These are phyloP conservation scores for Fregetta grallaria DNA, from an alignment of 2,113 vertebrate genomes.

Conservation along the genomic window DNA sequence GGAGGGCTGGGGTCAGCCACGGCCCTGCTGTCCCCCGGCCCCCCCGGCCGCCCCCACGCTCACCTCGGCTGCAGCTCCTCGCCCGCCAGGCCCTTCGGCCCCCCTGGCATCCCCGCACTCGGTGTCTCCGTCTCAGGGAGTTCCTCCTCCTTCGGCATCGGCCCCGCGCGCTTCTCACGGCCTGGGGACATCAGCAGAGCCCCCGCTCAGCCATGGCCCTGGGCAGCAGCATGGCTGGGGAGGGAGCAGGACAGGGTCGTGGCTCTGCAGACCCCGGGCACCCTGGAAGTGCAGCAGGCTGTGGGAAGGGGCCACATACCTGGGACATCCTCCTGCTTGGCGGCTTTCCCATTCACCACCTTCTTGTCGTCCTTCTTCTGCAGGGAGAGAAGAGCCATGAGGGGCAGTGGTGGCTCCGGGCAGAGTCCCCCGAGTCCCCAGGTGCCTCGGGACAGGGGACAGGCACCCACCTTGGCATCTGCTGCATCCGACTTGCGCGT, in stretches of 20 bases:
- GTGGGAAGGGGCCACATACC: conserved; percentile 40
- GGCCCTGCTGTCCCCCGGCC: rapidly evolving
- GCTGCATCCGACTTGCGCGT: conserved; percentile 87
- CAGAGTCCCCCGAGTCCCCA: background rate
- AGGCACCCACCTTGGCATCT: conserved; percentile 81
- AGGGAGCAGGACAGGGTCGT: background rate
- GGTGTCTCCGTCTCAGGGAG: conserved; percentile 44
- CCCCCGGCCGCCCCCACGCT: rapidly evolving
- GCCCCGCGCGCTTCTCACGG: conserved; percentile 20
- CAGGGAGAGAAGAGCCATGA: background rate
- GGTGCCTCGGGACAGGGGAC: rapidly evolving
- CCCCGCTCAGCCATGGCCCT: rapidly evolving
- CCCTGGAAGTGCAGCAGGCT: background rate
- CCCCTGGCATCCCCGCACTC: background rate
- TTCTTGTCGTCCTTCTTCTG: conserved; percentile 82
- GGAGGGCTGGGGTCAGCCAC: background rate
- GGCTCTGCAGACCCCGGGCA: rapidly evolving
- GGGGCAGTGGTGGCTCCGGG: rapidly evolving
- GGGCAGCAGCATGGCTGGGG: conserved; percentile 6
- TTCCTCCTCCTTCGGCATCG: conserved; percentile 29
- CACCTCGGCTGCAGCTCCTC: conserved; percentile 71
- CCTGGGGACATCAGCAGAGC: background rate
- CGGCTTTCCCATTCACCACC: conserved; percentile 77
- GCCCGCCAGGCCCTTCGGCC: background rate
- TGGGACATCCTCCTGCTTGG: conserved; percentile 53